Percentiles rank a stretch among this genome's conserved stretches.
Evolutionary conservation across 2,797 vertebrate species (phyloP).

Genomic region (Lepus townsendii): DNA sequence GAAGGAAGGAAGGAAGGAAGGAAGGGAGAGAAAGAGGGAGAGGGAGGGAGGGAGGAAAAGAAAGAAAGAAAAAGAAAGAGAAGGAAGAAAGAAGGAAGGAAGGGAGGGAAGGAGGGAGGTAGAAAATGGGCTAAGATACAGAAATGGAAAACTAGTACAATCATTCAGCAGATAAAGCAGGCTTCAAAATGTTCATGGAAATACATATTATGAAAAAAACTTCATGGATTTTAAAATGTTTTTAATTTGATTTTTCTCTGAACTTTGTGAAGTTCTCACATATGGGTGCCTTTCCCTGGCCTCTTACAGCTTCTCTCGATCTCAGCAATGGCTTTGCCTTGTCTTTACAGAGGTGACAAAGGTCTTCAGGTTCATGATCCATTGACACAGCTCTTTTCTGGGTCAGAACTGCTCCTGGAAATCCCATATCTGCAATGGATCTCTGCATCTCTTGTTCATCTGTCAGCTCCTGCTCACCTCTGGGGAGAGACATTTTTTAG

Average conservation of each 20-base stretch:
- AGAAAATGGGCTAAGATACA: background rate
- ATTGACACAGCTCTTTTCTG: background rate
- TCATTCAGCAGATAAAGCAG: background rate
- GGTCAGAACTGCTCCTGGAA: background rate
- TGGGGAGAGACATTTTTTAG: background rate
- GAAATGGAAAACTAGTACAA: background rate
- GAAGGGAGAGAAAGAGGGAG: no score
- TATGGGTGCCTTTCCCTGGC: background rate
- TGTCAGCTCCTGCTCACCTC: background rate
- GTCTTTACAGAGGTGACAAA: background rate
- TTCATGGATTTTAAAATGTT: no score
- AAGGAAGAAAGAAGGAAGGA: no score
- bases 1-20: no score
- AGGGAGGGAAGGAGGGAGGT: no score
- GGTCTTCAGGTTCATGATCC: background rate
- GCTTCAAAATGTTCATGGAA: no score
- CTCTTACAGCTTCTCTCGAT: background rate
- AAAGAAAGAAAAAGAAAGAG: no score
- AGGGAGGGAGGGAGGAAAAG: no score
- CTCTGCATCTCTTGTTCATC: background rate
- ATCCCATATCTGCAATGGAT: background rate
- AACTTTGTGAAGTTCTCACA: no score
- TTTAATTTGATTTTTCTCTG: no score
- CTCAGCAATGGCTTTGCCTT: background rate
- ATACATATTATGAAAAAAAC: no score